These are phyloP conservation scores for Dermochelys coriacea DNA, from an alignment of 2,797 vertebrate species.

Conservation along the genomic window DNA sequence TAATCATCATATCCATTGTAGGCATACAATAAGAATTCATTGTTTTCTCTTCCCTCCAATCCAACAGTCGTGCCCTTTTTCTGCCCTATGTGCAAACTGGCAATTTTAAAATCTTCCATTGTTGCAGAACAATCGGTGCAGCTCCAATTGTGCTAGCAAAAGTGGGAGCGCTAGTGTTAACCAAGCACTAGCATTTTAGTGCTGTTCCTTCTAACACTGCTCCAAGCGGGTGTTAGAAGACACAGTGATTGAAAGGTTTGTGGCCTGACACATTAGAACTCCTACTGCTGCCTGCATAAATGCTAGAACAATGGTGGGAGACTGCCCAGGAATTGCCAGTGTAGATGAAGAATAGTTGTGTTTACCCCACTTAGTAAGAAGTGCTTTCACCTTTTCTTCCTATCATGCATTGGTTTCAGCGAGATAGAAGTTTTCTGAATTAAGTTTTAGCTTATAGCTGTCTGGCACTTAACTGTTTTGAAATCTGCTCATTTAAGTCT, in stretches of 20 bases:
- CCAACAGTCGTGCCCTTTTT: neutral
- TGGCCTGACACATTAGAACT: neutral
- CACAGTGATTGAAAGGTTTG: neutral
- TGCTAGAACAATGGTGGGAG: neutral
- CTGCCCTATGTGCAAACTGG: neutral
- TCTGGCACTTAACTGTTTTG: neutral
- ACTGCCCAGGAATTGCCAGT: neutral
- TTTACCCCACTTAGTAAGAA: neutral
- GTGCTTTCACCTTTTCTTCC: neutral
- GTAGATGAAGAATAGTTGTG: neutral
- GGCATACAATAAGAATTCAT: neutral
- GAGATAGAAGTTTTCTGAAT: neutral
- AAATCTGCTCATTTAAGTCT: neutral
- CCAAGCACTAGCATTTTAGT: neutral
- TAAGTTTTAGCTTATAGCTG: neutral
- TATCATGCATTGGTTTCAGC: neutral
- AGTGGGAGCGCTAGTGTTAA: neutral
- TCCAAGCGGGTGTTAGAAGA: neutral
- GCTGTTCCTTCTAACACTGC: neutral
- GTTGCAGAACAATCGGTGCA: neutral
- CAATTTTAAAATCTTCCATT: neutral
- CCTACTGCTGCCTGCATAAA: neutral
- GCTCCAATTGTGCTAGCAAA: neutral
- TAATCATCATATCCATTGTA: neutral
- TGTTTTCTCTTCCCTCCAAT: neutral